Evolutionary conservation across 2,113 vertebrate genomes (phyloP).

Genomic region (Zapornia atra): DNA sequence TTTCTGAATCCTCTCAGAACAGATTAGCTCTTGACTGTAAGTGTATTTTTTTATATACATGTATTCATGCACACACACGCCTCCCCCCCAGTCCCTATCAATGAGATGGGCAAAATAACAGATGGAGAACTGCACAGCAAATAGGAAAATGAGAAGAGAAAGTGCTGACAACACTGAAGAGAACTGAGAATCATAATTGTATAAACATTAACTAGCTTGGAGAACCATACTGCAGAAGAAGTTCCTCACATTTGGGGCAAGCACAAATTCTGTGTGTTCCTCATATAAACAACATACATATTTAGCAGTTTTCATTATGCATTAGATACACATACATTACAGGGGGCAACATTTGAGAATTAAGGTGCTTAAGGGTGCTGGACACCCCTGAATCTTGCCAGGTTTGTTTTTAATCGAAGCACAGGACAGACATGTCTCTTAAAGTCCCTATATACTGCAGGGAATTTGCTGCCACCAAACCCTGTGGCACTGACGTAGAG

Average conservation of each 20-base stretch:
- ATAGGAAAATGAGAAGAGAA: background rate
- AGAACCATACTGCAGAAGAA: background rate
- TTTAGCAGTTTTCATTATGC: background rate
- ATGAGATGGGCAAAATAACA: background rate
- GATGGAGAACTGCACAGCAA: background rate
- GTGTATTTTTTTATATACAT: background rate
- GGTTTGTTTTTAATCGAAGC: background rate
- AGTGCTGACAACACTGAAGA: background rate
- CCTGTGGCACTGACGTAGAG: background rate
- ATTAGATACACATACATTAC: background rate
- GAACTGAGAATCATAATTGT: background rate
- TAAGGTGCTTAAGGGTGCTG: background rate
- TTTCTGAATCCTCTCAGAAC: background rate
- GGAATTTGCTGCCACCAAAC: background rate
- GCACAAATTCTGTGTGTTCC: background rate
- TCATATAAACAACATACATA: background rate
- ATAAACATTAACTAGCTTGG: background rate
- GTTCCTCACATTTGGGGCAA: background rate
- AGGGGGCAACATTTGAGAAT: background rate
- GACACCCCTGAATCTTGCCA: background rate
- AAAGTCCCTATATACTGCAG: background rate
- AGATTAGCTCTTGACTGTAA: background rate
- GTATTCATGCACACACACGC: accelerated
- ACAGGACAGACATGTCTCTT: too few species aligned
- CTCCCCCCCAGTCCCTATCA: background rate